These are phyloP conservation scores for Paracyprichromis sp. DNA, from an alignment of 2,113 vertebrate species.

Conservation along the genomic window DNA sequence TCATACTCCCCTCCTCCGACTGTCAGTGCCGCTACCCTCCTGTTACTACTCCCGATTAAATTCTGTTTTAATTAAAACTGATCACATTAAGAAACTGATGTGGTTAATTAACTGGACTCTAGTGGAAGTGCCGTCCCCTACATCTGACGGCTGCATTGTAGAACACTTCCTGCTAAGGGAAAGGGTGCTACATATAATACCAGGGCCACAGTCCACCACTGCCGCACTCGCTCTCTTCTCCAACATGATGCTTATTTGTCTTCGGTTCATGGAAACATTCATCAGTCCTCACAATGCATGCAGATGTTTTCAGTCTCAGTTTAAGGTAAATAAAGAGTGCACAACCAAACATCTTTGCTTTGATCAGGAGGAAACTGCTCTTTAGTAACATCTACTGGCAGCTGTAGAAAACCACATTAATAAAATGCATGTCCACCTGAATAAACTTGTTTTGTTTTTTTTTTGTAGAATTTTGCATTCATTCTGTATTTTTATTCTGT, in stretches of 20 bases:
- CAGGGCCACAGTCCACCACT: neutral
- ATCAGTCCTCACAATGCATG: neutral
- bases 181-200: neutral
- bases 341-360: neutral
- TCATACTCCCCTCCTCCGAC: neutral
- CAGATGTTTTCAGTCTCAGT: neutral
- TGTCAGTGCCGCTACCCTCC: conserved; percentile 37
- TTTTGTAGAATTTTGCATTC: neutral
- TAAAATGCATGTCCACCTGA: neutral
- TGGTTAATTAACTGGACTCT: conserved; percentile 98
- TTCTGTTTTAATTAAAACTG: conserved; percentile 99
- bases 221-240: neutral
- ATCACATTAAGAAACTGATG: conserved; percentile 99
- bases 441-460: neutral
- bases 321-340: neutral
- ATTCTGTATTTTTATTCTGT: neutral
- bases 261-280: neutral
- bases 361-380: neutral
- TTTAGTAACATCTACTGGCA: neutral
- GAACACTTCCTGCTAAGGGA: conserved; percentile 65
- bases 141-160: conserved; percentile 82
- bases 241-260: neutral
- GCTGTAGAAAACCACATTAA: neutral
- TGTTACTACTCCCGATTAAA: conserved; percentile 86
- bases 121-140: conserved; percentile 80